Evolutionary conservation across 2,113 vertebrate genomes (phyloP), one percentile per base, ranked within the genome.

Genomic region (Dunckerocampus dactyliophorus): DNA sequence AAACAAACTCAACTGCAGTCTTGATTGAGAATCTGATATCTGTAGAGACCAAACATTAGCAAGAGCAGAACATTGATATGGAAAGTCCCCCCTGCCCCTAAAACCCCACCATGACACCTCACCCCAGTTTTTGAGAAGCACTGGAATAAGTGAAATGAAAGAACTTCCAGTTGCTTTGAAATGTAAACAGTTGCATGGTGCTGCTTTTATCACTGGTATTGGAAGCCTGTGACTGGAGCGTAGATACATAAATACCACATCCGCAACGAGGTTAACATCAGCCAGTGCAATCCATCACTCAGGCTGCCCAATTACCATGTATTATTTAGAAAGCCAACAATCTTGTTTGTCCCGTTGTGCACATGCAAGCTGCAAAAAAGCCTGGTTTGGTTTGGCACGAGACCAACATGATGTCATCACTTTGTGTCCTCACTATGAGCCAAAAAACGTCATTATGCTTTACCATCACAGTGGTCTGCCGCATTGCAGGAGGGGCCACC

Each of bases 391-490:
- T 55, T 55, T 39, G 54, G 34, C 19, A 42, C 8, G 13, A 21
- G 2, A 72, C 65, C 48, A 37, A 49, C 21, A 43, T n/a, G 52
- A 65, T 56, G 39, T 58, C 67, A 67, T 76, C 69, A 22, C 31
- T 71, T 65, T n/a, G 51, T 45, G 17, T 65, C 64, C 64, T 60
- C 12, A 43, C 52, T 72, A 55, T 62, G 49, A 66, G 49, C 59
- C 51, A 13, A 56, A 22, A 58, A 70, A 71, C 82, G 71, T 77
- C 65, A 63, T 84, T 72, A 68, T 62, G 50, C 19, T 69, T 59
- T 47, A 62, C 50, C 53, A 74, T 63, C 14, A 39, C 67, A 58
- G 72, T 59, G 58, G 45, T 74, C 64, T 68, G 63, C 66, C 39
- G 17, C 73, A 59, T 73, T 59, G 70, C 67, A 67, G 42, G 70